Percentiles rank a stretch among this genome's conserved stretches.
phyloP scores from a whole-genome alignment of 92 coral and sea anemone species.

The Hydrozoanthus gracilis region DNA sequence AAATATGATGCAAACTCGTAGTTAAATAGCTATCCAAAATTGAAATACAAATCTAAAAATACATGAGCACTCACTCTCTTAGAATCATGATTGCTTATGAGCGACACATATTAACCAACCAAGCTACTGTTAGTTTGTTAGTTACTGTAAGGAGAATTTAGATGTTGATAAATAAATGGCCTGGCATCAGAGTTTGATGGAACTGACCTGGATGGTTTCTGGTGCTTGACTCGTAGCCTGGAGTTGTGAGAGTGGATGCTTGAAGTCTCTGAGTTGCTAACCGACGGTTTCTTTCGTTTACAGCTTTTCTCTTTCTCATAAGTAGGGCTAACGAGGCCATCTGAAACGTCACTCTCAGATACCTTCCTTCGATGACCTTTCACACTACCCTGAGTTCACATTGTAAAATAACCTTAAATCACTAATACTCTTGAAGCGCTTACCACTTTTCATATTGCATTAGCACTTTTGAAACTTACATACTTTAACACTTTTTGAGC shows the following conservation, averaged over 20 bases:
- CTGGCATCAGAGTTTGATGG: neutral
- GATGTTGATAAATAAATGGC: too few relatives aligned
- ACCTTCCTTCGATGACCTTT: conserved; percentile 27
- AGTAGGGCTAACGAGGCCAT: neutral
- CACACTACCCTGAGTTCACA: conserved; percentile 11
- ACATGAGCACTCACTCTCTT: too few relatives aligned
- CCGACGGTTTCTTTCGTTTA: conserved; percentile 26
- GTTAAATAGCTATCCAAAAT: too few relatives aligned
- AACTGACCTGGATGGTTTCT: conserved; percentile 1
- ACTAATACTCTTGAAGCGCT: neutral
- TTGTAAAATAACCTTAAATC: neutral
- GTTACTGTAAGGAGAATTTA: too few relatives aligned
- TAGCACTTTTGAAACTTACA: too few relatives aligned
- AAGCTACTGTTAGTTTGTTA: too few relatives aligned
- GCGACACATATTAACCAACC: too few relatives aligned
- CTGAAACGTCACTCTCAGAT: conserved; percentile 39
- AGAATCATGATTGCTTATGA: too few relatives aligned
- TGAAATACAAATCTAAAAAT: too few relatives aligned
- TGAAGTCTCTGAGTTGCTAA: conserved; percentile 29
- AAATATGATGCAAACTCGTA: too few relatives aligned
- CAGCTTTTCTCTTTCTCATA: conserved; percentile 5
- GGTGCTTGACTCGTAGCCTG: neutral
- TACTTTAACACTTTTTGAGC: too few relatives aligned
- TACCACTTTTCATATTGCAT: too few relatives aligned
- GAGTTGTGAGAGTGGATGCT: neutral